Conservation (phyloP, 2,797 vertebrate genomes). For the Chaenodraco wilsoni region DNA sequence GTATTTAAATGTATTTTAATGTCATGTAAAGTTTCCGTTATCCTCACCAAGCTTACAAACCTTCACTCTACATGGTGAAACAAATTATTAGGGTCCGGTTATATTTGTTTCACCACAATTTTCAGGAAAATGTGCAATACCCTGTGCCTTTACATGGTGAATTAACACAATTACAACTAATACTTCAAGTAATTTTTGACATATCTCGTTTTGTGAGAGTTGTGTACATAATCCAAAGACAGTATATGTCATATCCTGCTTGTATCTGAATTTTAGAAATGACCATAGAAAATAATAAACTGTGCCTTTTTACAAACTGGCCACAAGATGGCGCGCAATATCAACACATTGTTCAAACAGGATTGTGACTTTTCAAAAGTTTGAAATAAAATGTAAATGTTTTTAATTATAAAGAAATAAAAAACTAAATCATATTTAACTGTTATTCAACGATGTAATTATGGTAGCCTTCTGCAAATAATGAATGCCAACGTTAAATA, state of each 20-base stretch:
- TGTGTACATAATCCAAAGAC: neutral
- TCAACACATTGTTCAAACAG: neutral
- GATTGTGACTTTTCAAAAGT: neutral
- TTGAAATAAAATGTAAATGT: neutral
- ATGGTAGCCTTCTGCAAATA: too few species aligned
- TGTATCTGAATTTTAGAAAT: neutral
- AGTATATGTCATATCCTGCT: neutral
- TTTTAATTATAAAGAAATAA: neutral
- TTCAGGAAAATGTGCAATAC: neutral
- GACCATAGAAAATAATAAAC: neutral
- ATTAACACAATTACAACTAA: too few species aligned
- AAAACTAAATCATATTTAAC: too few species aligned
- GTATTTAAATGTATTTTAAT: neutral
- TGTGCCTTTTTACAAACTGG: neutral
- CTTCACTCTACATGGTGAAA: neutral
- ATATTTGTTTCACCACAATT: neutral
- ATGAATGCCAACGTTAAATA: neutral
- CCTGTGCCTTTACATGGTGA: too few species aligned
- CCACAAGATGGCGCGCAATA: conserved; percentile 19
- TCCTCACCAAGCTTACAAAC: neutral
- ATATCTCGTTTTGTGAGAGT: neutral
- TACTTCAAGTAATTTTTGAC: too few species aligned
- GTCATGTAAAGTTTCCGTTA: neutral
- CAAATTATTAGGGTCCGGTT: neutral
- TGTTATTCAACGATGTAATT: too few species aligned